A percentile compares a stretch with the other conserved stretches of the same genome.
Conservation (phyloP, 2,113 vertebrate genomes). For the Turdus rufiventris region DNA sequence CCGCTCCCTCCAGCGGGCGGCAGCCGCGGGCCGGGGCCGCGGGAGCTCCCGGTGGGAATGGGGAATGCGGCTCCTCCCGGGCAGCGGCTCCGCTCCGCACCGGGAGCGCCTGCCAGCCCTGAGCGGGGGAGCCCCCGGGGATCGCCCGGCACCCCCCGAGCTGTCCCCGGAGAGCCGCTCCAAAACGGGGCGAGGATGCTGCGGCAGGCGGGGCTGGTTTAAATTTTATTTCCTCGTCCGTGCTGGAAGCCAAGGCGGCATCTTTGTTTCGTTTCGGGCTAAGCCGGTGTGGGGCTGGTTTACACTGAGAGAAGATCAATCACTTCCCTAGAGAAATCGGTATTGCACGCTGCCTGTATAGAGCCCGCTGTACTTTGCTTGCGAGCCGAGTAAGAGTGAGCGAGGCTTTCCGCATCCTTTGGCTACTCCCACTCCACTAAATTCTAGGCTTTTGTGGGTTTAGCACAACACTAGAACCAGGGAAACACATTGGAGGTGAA, state of each 20-base stretch:
- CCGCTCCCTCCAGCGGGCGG: slow-evolving; percentile 22
- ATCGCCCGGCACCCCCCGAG: not conserved
- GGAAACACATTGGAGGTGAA: not conserved
- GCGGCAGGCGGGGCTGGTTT: rapidly evolving
- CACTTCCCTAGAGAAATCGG: not conserved
- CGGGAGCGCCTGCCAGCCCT: not conserved
- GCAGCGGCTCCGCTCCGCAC: rapidly evolving
- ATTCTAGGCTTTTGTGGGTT: not conserved
- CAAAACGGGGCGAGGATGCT: not conserved
- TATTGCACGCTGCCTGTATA: not conserved
- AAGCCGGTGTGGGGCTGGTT: not conserved
- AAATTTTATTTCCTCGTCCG: not conserved
- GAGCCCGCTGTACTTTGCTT: not conserved
- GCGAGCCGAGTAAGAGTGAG: not conserved
- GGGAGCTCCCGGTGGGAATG: not conserved
- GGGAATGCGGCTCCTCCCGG: not conserved
- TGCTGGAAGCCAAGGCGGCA: not conserved
- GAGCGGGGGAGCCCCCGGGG: too few species aligned
- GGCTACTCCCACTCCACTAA: not conserved
- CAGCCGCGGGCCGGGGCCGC: not conserved
- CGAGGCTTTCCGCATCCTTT: not conserved
- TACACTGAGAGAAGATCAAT: not conserved
- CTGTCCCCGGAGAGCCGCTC: not conserved
- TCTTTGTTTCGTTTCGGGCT: not conserved
- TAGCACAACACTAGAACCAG: not conserved